Evolutionary conservation across 2,113 vertebrate species (phyloP).

Genomic region (Thymallus thymallus): DNA sequence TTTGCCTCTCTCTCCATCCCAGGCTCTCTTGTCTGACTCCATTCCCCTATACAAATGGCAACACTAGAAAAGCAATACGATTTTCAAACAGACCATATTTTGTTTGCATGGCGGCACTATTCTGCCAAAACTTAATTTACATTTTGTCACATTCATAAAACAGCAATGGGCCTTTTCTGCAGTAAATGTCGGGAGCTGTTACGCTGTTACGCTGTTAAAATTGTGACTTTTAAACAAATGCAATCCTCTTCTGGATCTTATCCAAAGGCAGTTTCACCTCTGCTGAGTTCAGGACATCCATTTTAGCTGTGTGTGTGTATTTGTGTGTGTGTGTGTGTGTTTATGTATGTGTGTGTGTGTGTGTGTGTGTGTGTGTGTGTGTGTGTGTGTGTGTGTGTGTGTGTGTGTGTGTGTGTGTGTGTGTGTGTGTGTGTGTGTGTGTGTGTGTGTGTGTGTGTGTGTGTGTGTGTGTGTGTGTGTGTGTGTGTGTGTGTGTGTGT

Average conservation of each 20-base stretch:
- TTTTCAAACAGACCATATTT: conserved; percentile 8
- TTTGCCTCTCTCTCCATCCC: background rate
- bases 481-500: too few relatives aligned
- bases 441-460: too few relatives aligned
- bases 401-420: too few relatives aligned
- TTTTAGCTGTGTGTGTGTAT: conserved; percentile 2
- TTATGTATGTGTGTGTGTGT: too few relatives aligned
- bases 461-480: too few relatives aligned
- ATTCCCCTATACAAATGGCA: background rate
- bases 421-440: too few relatives aligned
- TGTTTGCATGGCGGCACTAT: conserved; percentile 11
- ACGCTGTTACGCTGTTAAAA: conserved; percentile 1
- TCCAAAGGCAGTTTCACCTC: background rate
- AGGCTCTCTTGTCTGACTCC: background rate
- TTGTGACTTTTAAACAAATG: conserved; percentile 1
- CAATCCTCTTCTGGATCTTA: conserved; percentile 8
- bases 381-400: too few relatives aligned
- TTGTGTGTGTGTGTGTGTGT: too few relatives aligned
- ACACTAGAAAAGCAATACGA: background rate
- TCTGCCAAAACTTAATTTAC: too few relatives aligned
- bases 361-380: too few relatives aligned
- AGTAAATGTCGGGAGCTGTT: background rate
- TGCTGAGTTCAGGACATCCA: background rate
- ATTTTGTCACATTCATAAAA: conserved; percentile 8
- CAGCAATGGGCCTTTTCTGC: background rate